phyloP scores from a whole-genome alignment of 2,797 vertebrate species.

The Onychomys arenicola region DNA sequence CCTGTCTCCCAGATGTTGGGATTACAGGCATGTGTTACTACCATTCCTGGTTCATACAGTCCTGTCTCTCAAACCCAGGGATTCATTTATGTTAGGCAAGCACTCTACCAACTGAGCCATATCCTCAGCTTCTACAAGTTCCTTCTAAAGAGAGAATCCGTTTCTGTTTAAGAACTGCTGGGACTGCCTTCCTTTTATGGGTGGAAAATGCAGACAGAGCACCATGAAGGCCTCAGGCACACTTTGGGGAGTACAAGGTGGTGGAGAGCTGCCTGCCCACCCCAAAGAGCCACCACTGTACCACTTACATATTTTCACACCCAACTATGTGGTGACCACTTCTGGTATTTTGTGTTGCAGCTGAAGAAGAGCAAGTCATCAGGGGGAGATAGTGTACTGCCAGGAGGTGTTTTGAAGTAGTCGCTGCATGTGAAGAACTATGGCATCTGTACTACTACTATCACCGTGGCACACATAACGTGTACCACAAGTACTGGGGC shows the following conservation, averaged over 20 bases:
- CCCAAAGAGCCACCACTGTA: slow-evolving; percentile 95
- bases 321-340: slow-evolving; percentile 97
- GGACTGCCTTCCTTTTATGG: not conserved
- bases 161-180: not conserved
- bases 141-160: slow-evolving; percentile 30
- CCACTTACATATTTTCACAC: slow-evolving; percentile 96
- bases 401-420: slow-evolving; percentile 96
- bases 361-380: slow-evolving; percentile 99
- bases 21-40: not conserved
- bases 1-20: not conserved
- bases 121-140: not conserved
- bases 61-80: not conserved
- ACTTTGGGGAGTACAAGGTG: slow-evolving; percentile 95
- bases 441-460: slow-evolving; percentile 97
- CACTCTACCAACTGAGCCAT: not conserved
- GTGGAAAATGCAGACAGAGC: not conserved
- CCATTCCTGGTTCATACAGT: not conserved
- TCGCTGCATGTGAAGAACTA: slow-evolving; percentile 97
- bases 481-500: slow-evolving; percentile 98
- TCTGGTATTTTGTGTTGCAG: slow-evolving; percentile 99
- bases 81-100: not conserved
- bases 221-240: not conserved
- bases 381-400: slow-evolving; percentile 95
- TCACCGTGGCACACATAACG: slow-evolving; percentile 97
- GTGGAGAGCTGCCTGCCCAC: slow-evolving; percentile 96